phyloP scores from a whole-genome alignment of 2,888 invertebrate species.

The Leistus spinibarbis region DNA sequence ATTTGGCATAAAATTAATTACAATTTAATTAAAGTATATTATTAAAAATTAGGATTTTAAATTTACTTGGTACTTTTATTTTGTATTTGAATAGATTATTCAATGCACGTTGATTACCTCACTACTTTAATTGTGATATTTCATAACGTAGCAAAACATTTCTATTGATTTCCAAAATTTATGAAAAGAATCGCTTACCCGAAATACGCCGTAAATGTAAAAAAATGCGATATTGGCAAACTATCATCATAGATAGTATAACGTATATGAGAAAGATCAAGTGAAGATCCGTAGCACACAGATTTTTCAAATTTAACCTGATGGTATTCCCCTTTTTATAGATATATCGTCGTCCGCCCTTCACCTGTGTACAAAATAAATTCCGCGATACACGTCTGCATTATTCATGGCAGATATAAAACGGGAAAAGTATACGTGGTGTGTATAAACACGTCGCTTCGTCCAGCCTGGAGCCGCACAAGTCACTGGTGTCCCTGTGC shows the following conservation, averaged over 20 bases:
- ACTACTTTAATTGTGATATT: no score
- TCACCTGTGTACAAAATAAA: slow-evolving; percentile 32
- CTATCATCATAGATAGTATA: background rate
- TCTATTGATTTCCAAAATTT: no score
- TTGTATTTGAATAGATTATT: no score
- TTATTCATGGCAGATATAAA: slow-evolving; percentile 38
- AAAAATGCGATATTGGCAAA: background rate
- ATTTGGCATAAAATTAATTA: no score
- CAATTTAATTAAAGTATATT: no score
- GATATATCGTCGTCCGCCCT: background rate
- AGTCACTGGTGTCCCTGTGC: background rate
- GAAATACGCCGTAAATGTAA: background rate
- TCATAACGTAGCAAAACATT: no score
- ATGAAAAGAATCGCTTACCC: background rate
- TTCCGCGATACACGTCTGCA: slow-evolving; percentile 21
- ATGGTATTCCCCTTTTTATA: background rate
- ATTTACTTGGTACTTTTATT: no score
- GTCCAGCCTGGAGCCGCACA: background rate
- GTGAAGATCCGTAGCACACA: background rate
- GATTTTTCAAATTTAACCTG: background rate
- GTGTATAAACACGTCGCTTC: slow-evolving; percentile 27
- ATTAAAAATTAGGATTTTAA: no score
- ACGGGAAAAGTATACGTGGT: slow-evolving; percentile 23
- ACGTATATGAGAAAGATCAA: background rate
- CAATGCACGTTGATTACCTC: no score